A percentile compares a stretch with the other conserved stretches of the same genome.
Conservation (phyloP, 2,888 invertebrate species). For the Sphinx pinastri region DNA sequence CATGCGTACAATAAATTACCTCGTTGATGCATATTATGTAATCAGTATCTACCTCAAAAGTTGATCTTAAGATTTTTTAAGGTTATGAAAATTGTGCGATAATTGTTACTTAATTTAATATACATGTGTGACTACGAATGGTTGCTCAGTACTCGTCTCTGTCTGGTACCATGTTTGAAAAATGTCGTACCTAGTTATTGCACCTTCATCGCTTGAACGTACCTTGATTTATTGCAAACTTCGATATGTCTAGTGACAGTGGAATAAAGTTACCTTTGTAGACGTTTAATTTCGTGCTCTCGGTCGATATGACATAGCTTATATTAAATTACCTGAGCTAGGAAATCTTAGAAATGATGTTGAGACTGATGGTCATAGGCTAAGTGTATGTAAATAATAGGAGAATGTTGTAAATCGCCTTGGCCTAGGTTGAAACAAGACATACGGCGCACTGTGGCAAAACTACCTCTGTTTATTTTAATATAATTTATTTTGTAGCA, state of each 20-base stretch:
- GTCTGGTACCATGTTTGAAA: constrained; percentile 70
- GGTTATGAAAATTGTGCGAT: constrained; percentile 76
- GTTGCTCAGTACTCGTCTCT: constrained; percentile 74
- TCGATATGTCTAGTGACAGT: constrained; percentile 73
- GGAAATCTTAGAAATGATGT: constrained; percentile 75
- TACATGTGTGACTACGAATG: constrained; percentile 74
- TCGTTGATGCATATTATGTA: constrained; percentile 80
- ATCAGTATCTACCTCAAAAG: constrained; percentile 80
- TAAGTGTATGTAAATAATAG: constrained; percentile 83
- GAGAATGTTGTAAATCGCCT: constrained; percentile 80
- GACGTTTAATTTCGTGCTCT: constrained; percentile 74
- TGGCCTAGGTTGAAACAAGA: constrained; percentile 80
- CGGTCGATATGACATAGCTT: constrained; percentile 71
- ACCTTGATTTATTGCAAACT: constrained; percentile 61
- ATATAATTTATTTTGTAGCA: constrained; percentile 49
- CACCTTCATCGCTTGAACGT: constrained; percentile 62
- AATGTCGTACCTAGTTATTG: constrained; percentile 64
- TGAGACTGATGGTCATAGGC: constrained; percentile 83
- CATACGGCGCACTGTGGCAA: constrained; percentile 75
- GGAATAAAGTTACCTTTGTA: constrained; percentile 78
- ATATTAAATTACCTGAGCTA: constrained; percentile 72
- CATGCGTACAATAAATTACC: constrained; percentile 76
- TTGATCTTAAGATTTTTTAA: constrained; percentile 82
- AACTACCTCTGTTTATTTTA: constrained; percentile 59
- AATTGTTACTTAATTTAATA: constrained; percentile 81